Conservation (phyloP, 2,888 invertebrate genomes). For the Noctua janthe region DNA sequence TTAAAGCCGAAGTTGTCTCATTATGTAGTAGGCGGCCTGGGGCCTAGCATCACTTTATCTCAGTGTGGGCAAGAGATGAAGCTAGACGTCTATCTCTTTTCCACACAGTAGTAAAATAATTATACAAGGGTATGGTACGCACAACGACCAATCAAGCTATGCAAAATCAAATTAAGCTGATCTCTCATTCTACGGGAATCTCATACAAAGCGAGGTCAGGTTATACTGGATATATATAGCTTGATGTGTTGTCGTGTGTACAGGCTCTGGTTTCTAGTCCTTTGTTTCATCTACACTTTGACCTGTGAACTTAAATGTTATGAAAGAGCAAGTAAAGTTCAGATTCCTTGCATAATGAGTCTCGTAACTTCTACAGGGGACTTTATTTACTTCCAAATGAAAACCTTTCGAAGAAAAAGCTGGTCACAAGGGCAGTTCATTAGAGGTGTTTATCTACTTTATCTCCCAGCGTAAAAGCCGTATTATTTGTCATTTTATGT, state of each 20-base stretch:
- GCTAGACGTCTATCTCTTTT: neutral
- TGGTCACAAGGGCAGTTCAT: slow-evolving; percentile 1
- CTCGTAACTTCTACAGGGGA: neutral
- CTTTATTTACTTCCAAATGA: slow-evolving; percentile 2
- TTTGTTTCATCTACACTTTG: slow-evolving; percentile 24
- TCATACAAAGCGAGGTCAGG: no score
- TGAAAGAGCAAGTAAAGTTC: slow-evolving; percentile 28
- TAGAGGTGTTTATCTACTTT: slow-evolving; percentile 3
- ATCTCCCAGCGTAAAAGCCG: neutral
- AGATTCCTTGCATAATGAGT: slow-evolving; percentile 16
- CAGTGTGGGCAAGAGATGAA: neutral
- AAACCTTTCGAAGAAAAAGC: neutral
- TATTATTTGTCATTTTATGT: slow-evolving; percentile 4
- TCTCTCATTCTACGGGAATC: no score
- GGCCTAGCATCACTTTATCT: neutral
- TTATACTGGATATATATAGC: no score
- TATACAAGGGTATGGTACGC: neutral
- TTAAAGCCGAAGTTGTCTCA: slow-evolving; percentile 14
- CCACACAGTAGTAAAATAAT: neutral
- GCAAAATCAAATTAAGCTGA: no score
- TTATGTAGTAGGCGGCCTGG: neutral
- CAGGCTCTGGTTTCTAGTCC: neutral
- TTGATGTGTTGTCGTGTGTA: neutral
- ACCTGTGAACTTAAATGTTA: slow-evolving; percentile 21
- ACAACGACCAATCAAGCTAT: no score